Conservation (phyloP, 1,140 invertebrate species). For the Fopius arisanus region DNA sequence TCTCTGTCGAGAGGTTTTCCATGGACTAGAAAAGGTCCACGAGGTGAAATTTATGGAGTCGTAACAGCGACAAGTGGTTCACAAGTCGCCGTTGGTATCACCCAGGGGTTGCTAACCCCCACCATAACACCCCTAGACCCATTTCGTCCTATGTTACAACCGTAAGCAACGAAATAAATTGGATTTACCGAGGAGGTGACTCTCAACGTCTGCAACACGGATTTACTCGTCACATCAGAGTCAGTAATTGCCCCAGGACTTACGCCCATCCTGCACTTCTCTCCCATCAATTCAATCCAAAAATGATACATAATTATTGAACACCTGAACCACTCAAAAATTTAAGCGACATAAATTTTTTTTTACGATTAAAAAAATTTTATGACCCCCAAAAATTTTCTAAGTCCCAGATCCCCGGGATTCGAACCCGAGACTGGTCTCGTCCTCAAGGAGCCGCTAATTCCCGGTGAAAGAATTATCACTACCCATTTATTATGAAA, state of each 20-base stretch:
- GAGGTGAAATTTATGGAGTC: constrained; percentile 61
- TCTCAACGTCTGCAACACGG: constrained; percentile 16
- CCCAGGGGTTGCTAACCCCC: constrained; percentile 47
- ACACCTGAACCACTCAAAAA: no score
- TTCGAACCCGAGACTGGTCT: no score
- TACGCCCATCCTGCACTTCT: no score
- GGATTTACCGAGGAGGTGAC: constrained; percentile 47
- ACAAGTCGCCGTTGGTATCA: constrained; percentile 64
- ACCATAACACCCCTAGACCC: constrained; percentile 25
- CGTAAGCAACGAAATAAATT: constrained; percentile 61
- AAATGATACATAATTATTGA: no score
- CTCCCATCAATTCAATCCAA: no score
- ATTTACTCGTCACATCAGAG: constrained; percentile 24
- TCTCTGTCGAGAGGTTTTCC: not conserved
- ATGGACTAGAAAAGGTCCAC: constrained; percentile 35
- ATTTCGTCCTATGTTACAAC: constrained; percentile 27
- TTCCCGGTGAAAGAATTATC: not conserved
- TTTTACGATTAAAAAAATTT: no score
- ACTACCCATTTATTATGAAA: not conserved
- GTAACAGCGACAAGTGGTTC: constrained; percentile 66
- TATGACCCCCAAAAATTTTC: no score
- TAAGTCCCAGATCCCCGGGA: no score
- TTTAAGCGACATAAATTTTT: no score
- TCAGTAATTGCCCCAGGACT: constrained; percentile 25
- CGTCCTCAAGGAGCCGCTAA: not conserved